These are phyloP conservation scores for Abscondita cerata DNA, from an alignment of 2,888 invertebrate genomes.

Conservation along the genomic window DNA sequence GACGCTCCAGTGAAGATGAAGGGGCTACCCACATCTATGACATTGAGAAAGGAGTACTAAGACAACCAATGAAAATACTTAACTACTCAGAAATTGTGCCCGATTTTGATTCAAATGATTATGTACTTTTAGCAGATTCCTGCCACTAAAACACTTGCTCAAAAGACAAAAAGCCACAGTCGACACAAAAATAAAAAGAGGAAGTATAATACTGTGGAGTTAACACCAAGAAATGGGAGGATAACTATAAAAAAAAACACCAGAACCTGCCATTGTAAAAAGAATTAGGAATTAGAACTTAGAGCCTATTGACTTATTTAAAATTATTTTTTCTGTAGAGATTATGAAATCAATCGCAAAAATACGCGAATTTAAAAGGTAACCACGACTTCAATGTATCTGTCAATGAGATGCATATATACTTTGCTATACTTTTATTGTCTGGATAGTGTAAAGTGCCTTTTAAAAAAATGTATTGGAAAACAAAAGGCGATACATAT, in stretches of 20 bases:
- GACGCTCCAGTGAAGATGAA: conserved; percentile 10
- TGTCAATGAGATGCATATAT: background rate
- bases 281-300: no score
- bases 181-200: no score
- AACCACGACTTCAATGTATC: background rate
- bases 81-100: background rate
- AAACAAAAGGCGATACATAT: no score
- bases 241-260: no score
- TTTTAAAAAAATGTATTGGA: background rate
- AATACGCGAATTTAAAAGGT: background rate
- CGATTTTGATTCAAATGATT: background rate
- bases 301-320: background rate
- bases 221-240: no score
- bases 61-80: background rate
- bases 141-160: no score
- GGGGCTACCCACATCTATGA: no score
- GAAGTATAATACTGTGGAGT: no score
- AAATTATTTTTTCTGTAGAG: background rate
- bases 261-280: no score
- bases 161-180: no score
- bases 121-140: no score
- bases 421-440: background rate
- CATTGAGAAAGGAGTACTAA: conserved; percentile 3
- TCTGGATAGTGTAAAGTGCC: background rate
- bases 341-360: background rate